These are phyloP conservation scores for Rhyacophila brunnea DNA, from an alignment of 1,140 invertebrate genomes.

Conservation along the genomic window DNA sequence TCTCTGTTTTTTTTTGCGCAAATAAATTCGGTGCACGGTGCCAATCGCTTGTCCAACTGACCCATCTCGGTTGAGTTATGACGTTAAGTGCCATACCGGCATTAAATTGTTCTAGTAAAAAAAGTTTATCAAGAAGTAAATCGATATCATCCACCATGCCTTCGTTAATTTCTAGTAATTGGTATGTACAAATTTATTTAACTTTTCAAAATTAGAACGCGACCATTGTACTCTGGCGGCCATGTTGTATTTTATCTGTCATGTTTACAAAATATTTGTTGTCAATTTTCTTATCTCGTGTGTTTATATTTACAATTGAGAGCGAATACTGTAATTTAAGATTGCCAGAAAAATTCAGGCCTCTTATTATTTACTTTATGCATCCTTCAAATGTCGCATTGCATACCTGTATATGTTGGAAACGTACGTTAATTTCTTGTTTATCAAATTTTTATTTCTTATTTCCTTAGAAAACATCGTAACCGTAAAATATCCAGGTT, in stretches of 20 bases:
- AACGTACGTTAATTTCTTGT: not conserved
- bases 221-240: slow-evolving; percentile 1
- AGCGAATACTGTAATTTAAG: too few relatives aligned
- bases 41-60: slow-evolving; percentile 13
- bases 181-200: slow-evolving; percentile 15
- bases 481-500: too few relatives aligned
- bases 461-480: too few relatives aligned
- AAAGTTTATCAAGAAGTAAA: slow-evolving; percentile 24
- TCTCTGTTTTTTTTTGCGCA: too few relatives aligned
- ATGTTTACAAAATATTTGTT: slow-evolving; percentile 14
- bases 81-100: slow-evolving; percentile 32
- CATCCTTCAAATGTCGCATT: not conserved
- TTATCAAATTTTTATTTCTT: not conserved
- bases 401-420: not conserved
- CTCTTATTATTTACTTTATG: too few relatives aligned
- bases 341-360: not conserved
- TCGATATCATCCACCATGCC: slow-evolving; percentile 24
- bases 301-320: not conserved
- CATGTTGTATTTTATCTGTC: slow-evolving; percentile 20
- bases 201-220: not conserved
- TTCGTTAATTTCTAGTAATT: slow-evolving; percentile 28
- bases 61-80: slow-evolving; percentile 24
- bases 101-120: slow-evolving; percentile 27
- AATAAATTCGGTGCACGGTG: slow-evolving; percentile 14
- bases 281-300: not conserved